These are phyloP conservation scores for Mastomys natalensis DNA, from an alignment of 2,113 vertebrate genomes.

Conservation along the genomic window DNA sequence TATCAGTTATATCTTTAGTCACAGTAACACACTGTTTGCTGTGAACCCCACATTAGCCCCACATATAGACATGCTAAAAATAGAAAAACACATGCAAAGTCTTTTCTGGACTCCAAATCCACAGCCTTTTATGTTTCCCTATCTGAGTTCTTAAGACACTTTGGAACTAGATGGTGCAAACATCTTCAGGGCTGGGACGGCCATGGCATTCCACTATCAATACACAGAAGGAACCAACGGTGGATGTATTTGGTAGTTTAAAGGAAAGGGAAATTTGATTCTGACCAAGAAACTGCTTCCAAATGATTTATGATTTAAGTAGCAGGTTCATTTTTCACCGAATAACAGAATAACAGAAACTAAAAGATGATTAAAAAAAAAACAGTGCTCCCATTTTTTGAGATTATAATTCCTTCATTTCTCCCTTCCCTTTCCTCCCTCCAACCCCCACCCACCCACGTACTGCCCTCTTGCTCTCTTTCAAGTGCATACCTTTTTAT, in stretches of 20 bases:
- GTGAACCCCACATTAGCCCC: not conserved
- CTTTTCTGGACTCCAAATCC: conserved; percentile 57
- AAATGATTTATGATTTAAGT: conserved; percentile 67
- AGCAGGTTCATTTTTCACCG: conserved; percentile 71
- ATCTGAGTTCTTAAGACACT: conserved; percentile 59
- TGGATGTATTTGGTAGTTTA: conserved; percentile 67
- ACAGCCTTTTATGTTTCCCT: conserved; percentile 38
- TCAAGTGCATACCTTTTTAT: not conserved
- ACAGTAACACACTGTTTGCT: not conserved
- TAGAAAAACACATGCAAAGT: conserved; percentile 26
- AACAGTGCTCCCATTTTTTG: not conserved
- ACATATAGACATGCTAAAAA: conserved; percentile 28
- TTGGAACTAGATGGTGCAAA: conserved; percentile 35
- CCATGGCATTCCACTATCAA: conserved; percentile 48
- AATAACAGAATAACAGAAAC: conserved; percentile 49
- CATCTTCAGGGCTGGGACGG: conserved; percentile 53
- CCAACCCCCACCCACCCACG: too few species aligned
- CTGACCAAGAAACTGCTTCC: conserved; percentile 56
- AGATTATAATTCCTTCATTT: not conserved
- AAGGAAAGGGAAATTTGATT: conserved; percentile 73
- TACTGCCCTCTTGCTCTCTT: not conserved
- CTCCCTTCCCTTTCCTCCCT: not conserved
- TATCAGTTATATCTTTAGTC: conserved; percentile 47
- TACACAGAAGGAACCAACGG: conserved; percentile 46
- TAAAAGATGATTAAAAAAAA: conserved; percentile 58